Evolutionary conservation across 2,888 invertebrate genomes (phyloP), one percentile per base, ranked within the genome.

Genomic region (Conistra vaccinii): DNA sequence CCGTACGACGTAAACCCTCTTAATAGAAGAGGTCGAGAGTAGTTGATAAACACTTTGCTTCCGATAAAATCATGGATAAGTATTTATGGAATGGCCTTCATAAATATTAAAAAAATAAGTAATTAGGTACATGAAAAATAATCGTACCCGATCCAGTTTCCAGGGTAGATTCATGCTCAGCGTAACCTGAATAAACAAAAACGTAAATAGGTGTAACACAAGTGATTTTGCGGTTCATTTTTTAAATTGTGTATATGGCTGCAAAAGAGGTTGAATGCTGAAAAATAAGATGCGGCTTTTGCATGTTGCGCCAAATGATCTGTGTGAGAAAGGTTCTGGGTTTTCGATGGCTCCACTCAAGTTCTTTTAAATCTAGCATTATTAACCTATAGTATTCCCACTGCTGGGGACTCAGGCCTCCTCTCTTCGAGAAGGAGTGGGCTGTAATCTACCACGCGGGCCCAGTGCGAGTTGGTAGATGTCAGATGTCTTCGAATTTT

Each of bases 91-190:
- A 69, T 69, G 5, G 45, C 7, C 6, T 17, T 9, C 12, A 20
- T 65, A 45, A 12, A n/a, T n/a, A 29, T 32, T 6, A 12, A 23
- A 68, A 68, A 42, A 53, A n/a, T n/a, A n/a, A 29, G 14, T 14
- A 5, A 10, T 20, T 20, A 51, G 9, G 17, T 23, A 35, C 23
- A 39, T 10, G 0, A 55, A 53, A 35, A 60, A 42, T 26, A n/a
- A 74, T 9, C 74, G 0, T 81, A 81, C 87, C 89, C 26, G 89
- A 87, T 77, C 83, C 90, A 26, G 80, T 73, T 32, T 86, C 88
- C 4, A 85, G n/a, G 10, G 84, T 73, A 5, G 78, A 68, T 66
- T 86, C 87, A 20, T 70, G 60, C 42, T 85, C 86, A 26, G 84
- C 81, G 61, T 80, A 88, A n/a, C 73, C 89, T 85, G 72, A 35